A percentile compares a stretch with the other conserved stretches of the same genome.
Conservation (phyloP, 2,888 invertebrate genomes). For the Campaea margaritaria region DNA sequence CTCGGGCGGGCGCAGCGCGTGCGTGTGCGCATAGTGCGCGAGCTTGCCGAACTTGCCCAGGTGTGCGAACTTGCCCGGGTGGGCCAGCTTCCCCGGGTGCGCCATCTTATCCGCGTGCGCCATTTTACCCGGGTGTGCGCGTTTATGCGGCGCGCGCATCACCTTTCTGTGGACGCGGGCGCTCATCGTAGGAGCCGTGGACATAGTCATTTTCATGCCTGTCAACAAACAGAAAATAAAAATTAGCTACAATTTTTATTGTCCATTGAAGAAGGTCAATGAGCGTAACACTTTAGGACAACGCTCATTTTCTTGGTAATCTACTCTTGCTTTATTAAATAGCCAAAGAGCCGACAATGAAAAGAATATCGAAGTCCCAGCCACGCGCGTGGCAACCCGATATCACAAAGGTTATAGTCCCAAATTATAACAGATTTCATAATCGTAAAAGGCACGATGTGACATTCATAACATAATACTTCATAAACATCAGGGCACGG, state of each 20-base stretch:
- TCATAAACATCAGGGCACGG: conserved; percentile 35
- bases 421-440: conserved; percentile 27
- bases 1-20: conserved; percentile 79
- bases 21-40: conserved; percentile 76
- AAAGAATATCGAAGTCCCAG: neutral
- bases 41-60: conserved; percentile 76
- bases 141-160: conserved; percentile 88
- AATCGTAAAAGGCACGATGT: conserved; percentile 26
- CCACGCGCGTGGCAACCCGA: conserved; percentile 17
- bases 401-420: conserved; percentile 26
- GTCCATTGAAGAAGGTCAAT: conserved; percentile 27
- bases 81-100: conserved; percentile 66
- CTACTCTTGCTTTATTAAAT: no score
- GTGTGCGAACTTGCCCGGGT: conserved; percentile 66
- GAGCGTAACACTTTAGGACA: no score
- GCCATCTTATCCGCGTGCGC: conserved; percentile 75
- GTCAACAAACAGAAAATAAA: conserved; percentile 68
- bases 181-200: conserved; percentile 87
- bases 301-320: no score
- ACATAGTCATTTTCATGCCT: conserved; percentile 91
- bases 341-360: no score
- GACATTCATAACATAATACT: conserved; percentile 38
- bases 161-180: conserved; percentile 88
- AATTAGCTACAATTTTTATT: conserved; percentile 45
- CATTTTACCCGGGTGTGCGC: conserved; percentile 82